These are phyloP conservation scores for Toxotes chatareus DNA, from an alignment of 2,113 vertebrate species.

Conservation along the genomic window DNA sequence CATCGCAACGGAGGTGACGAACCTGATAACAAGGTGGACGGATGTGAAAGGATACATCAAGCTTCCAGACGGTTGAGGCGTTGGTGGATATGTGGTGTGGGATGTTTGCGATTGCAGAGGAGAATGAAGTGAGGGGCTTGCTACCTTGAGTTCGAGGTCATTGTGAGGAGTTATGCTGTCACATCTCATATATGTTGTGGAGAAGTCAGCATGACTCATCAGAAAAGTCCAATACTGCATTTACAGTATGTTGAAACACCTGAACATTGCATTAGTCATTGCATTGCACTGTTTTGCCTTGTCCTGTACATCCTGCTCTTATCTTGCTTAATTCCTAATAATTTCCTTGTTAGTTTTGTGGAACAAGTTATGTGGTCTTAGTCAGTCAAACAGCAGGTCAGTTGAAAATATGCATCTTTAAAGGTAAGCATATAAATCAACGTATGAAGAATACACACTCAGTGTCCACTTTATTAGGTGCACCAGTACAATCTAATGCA, in stretches of 20 bases:
- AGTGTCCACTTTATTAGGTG: not conserved
- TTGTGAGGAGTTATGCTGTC: not conserved
- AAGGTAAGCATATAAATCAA: too few species aligned
- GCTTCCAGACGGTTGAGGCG: not conserved
- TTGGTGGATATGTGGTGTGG: not conserved
- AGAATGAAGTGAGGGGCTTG: not conserved
- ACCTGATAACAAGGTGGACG: not conserved
- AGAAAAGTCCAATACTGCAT: not conserved
- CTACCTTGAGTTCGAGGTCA: not conserved
- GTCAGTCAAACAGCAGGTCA: not conserved
- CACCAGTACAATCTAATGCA: not conserved
- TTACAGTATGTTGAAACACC: constrained; percentile 2
- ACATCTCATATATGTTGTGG: not conserved
- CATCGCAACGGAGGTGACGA: not conserved
- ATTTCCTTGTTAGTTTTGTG: constrained; percentile 1
- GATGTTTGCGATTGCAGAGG: constrained; percentile 7
- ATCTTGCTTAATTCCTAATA: not conserved
- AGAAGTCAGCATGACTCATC: not conserved
- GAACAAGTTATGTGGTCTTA: not conserved
- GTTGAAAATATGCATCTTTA: not conserved
- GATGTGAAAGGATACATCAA: not conserved
- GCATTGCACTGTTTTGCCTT: not conserved
- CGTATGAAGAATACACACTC: not conserved
- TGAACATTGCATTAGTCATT: not conserved
- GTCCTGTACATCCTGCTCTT: not conserved